Conservation (phyloP, 2,888 invertebrate species). For the Tachina grossa region DNA sequence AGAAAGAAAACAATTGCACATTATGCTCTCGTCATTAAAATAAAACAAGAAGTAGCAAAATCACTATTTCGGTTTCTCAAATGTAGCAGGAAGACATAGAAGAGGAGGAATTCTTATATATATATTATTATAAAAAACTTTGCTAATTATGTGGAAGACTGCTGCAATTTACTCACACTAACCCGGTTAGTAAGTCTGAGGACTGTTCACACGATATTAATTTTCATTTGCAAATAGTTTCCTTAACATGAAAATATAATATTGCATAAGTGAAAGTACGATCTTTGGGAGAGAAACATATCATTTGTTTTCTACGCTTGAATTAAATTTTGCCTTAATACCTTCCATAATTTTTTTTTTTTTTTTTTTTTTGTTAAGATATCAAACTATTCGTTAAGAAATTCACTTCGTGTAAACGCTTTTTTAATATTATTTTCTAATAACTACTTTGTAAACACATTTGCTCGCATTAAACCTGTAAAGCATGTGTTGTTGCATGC, state of each 20-base stretch:
- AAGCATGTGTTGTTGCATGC: neutral
- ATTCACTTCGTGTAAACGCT: neutral
- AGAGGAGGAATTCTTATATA: conserved; percentile 44
- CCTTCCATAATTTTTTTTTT: too few species aligned
- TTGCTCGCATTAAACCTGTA: neutral
- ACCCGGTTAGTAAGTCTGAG: neutral
- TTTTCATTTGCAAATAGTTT: neutral
- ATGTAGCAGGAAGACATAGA: conserved; percentile 13
- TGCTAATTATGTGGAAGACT: conserved; percentile 52
- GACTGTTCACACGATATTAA: neutral
- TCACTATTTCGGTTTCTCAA: conserved; percentile 24
- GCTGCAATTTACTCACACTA: neutral
- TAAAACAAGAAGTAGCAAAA: conserved; percentile 29
- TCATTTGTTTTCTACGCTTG: too few species aligned
- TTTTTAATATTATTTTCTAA: neutral
- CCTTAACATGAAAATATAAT: neutral
- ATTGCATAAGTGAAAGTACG: neutral
- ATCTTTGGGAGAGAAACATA: too few species aligned
- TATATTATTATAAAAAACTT: conserved; percentile 52
- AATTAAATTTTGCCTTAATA: too few species aligned
- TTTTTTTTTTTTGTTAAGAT: too few species aligned
- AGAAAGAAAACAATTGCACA: conserved; percentile 29
- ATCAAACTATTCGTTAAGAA: too few species aligned
- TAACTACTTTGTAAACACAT: neutral
- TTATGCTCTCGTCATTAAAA: conserved; percentile 28